Evolutionary conservation across 2,113 vertebrate genomes (phyloP).

Genomic region (Nycticorax nycticorax): DNA sequence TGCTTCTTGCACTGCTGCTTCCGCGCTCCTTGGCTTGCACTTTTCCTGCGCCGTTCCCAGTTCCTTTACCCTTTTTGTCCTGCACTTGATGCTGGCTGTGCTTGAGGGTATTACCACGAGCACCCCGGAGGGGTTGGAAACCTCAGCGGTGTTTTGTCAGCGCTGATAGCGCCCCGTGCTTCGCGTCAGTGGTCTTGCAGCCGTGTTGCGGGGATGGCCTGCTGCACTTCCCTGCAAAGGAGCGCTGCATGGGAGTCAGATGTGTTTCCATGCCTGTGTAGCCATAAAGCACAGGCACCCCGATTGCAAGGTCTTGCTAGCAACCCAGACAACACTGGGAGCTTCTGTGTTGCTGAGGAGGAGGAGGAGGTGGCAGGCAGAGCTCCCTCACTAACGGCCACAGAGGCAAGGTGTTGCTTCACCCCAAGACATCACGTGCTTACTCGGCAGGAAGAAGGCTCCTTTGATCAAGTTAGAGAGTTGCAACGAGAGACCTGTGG

Average conservation of each 20-base stretch:
- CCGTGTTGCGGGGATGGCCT: accelerated
- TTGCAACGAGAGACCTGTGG: background rate
- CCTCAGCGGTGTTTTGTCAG: background rate
- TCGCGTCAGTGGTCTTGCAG: background rate
- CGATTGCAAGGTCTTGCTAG: background rate
- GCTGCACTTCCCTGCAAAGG: background rate
- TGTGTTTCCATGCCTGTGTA: background rate
- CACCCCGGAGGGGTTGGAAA: background rate
- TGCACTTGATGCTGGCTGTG: background rate
- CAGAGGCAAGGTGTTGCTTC: background rate
- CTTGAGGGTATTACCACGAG: background rate
- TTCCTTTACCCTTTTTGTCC: background rate
- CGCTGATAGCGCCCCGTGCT: background rate
- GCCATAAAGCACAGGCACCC: accelerated
- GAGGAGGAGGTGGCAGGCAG: background rate
- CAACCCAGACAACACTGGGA: background rate
- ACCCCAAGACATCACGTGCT: background rate
- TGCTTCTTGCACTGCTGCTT: background rate
- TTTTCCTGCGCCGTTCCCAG: background rate
- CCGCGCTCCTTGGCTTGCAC: background rate
- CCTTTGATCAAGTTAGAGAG: background rate
- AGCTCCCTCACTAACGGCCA: background rate
- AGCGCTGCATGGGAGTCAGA: background rate
- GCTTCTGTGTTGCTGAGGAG: background rate
- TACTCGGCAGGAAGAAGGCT: background rate